Evolutionary conservation across 2,888 invertebrate species (phyloP).

Genomic region (Drosophila helvetica): DNA sequence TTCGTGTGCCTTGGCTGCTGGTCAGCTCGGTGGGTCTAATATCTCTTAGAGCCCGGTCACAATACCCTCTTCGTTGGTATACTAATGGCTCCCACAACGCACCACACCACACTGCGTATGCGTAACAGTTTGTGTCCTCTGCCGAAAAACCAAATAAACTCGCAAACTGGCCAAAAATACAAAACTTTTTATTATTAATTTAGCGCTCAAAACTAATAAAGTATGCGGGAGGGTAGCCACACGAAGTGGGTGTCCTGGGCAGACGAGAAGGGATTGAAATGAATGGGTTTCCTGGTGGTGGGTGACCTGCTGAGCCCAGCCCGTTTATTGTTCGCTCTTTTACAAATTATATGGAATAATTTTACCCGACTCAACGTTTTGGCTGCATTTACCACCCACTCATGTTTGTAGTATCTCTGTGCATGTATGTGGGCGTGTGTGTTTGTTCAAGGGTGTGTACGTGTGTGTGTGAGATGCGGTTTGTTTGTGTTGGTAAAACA

Average conservation of each 20-base stretch:
- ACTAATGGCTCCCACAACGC: background rate
- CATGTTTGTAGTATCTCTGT: background rate
- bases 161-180: conserved; percentile 33
- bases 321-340: conserved; percentile 47
- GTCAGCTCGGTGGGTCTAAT: no score
- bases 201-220: conserved; percentile 72
- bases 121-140: conserved; percentile 53
- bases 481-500: conserved; percentile 27
- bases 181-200: conserved; percentile 74
- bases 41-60: background rate
- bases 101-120: conserved; percentile 62
- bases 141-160: conserved; percentile 58
- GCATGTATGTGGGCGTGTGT: conserved; percentile 3
- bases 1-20: no score
- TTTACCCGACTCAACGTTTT: conserved; percentile 66
- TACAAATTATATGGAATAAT: conserved; percentile 58
- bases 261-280: background rate
- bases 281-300: background rate
- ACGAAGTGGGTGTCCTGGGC: background rate
- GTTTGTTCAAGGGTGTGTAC: background rate
- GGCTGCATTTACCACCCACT: conserved; percentile 39
- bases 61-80: background rate
- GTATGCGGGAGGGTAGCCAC: conserved; percentile 34
- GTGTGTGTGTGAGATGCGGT: conserved; percentile 9
- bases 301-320: conserved; percentile 50